phyloP scores from a whole-genome alignment of 2,113 vertebrate species.

The Megalops atlanticus region DNA sequence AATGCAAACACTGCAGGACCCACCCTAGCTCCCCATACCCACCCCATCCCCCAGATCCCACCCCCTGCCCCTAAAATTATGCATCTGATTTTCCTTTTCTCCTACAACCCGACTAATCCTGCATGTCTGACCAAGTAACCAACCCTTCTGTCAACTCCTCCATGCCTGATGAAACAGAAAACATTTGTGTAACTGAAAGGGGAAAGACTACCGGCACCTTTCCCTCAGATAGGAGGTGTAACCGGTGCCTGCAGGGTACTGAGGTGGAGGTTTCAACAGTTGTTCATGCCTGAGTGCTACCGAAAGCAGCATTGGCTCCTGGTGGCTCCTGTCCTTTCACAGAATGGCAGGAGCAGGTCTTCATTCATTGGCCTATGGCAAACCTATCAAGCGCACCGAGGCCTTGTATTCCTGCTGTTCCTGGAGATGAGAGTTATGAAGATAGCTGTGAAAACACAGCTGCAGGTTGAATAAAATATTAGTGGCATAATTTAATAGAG shows the following conservation, averaged over 20 bases:
- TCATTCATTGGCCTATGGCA: background rate
- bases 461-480: background rate
- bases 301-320: background rate
- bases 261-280: background rate
- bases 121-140: no score
- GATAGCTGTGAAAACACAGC: background rate
- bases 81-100: background rate
- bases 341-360: background rate
- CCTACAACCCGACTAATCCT: background rate
- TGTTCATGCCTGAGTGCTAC: background rate
- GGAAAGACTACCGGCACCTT: background rate
- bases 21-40: no score
- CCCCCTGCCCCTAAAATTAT: background rate
- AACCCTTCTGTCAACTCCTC: background rate
- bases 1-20: background rate
- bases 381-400: no score
- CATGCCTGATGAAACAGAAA: background rate
- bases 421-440: background rate
- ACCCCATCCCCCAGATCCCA: no score
- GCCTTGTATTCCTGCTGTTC: background rate
- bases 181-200: background rate
- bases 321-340: background rate
- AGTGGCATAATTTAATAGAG: background rate
- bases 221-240: background rate
- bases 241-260: background rate